Evolutionary conservation across 2,888 invertebrate species (phyloP), one percentile per base, ranked within the genome.

Genomic region (Agrochola lychnidis): DNA sequence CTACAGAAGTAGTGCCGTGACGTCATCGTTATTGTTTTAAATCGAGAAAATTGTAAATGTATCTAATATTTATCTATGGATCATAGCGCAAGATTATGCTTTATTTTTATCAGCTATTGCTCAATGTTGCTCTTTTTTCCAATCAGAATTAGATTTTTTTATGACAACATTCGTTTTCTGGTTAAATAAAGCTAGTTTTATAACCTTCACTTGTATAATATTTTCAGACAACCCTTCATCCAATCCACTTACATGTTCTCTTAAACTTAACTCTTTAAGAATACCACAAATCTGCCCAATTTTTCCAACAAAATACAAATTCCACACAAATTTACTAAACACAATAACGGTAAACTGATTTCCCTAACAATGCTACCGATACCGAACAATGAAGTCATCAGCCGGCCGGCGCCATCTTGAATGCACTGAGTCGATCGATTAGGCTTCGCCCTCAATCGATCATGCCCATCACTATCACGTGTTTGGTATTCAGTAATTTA

Each of bases 401-500:
- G 53, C 73, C 72, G 59, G 76, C 57, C 69, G 76, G 45, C 78
- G 93, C 93, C 94, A 93, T 93, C 86, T 93, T 93, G 92, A 84
- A 89, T 91, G 91, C 92, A 92, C 92, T 89, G 76, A 87, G 85
- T 85, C 87, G 87, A 92, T 93, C 94, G 93, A 93, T 93, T 93
- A 92, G 87, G 81, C 69, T 76, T 81, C 79, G 83, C 70, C 85
- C 82, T 78, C 91, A 89, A 94, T 94, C 94, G 93, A 95, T 95
- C 94, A 94, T 82, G 83, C 70, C 79, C 84, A 84, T 92, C 90
- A 90, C 93, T 94, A 94, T 93, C 93, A 88, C 84, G 89, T 86
- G 89, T 86, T 36, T 89, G 78, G 86, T 91, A 92, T 89, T 91
- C 93, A 90, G 91, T 95, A 94, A 95, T 95, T 94, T 94, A 95